Percentiles rank a stretch among this genome's conserved stretches.
Evolutionary conservation across 1,140 invertebrate genomes (phyloP).

Genomic region (Samia ricini): DNA sequence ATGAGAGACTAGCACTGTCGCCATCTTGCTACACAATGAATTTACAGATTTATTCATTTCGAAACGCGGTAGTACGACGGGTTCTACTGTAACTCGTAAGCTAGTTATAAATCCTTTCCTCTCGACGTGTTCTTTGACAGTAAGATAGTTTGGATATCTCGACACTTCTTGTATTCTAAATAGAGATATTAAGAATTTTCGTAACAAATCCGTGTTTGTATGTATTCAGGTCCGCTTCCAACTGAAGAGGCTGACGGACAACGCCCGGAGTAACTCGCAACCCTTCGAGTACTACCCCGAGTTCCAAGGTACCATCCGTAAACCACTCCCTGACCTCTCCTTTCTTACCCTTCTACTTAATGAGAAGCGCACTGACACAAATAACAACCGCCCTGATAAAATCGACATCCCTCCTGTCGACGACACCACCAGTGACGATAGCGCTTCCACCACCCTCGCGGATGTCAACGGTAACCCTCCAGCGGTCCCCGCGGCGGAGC

Average conservation of each 20-base stretch:
- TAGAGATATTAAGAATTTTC: too few species aligned
- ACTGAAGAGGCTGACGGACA: constrained; percentile 90
- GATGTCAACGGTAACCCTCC: constrained; percentile 18
- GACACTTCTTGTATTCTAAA: too few species aligned
- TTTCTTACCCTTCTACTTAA: constrained; percentile 81
- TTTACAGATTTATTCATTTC: too few species aligned
- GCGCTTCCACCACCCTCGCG: constrained; percentile 18
- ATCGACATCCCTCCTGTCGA: constrained; percentile 19
- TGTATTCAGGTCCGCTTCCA: constrained; percentile 86
- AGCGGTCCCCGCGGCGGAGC: constrained; percentile 14
- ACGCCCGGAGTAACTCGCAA: constrained; percentile 88
- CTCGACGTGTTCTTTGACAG: too few species aligned
- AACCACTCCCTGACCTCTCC: constrained; percentile 84
- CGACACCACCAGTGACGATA: constrained; percentile 26
- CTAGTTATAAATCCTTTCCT: too few species aligned
- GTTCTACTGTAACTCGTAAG: too few species aligned
- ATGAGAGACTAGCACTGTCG: too few species aligned
- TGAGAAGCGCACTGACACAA: constrained; percentile 41
- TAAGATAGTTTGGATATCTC: too few species aligned
- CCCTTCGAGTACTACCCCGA: constrained; percentile 91
- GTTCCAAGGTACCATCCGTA: constrained; percentile 90
- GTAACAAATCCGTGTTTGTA: neutral
- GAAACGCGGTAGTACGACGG: too few species aligned
- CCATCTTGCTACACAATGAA: too few species aligned
- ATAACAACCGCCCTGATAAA: constrained; percentile 40